Evolutionary conservation across 2,113 vertebrate species (phyloP), one percentile per base, ranked within the genome.

Genomic region (Solenodon paradoxus): DNA sequence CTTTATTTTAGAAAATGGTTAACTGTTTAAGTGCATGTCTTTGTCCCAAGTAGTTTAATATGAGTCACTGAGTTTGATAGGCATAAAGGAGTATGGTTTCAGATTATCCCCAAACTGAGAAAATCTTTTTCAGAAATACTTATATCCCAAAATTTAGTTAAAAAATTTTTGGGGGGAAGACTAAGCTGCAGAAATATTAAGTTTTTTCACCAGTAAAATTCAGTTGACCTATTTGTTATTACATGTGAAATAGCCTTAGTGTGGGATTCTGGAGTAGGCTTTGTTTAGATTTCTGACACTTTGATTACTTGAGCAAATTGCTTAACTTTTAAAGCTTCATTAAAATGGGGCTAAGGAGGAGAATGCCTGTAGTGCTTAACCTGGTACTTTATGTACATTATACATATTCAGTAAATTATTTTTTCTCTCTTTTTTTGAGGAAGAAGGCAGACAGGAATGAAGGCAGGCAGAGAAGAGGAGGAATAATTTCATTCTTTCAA

Each of bases 91-190:
- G 66, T 83, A 61, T 91, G 28, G 5, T 88, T 91, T 89, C 11
- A 84, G 66, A 32, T 63, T 72, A 81, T 63, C 10, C 47, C 32
- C 59, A 78, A 77, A 16, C 17, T 22, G 20, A 57, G 68, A 17
- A 79, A 77, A n/a, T 75, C 7, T 35, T 87, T 77, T 92, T 64
- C 68, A 72, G n/a, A 92, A 63, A 75, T 88, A 81, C 9, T 78
- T 86, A 26, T 57, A 92, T 94, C 40, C 32, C 71, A 78, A 92
- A 88, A 51, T 30, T 77, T 7, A 68, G 49, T 87, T 96, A 80
- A 38, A 89, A n/a, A n/a, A n/a, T n/a, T n/a, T 55, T 26, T 75
- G 26, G 35, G 38, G 38, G 4, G 8, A 53, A 32, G 26, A 45
- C 20, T 72, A n/a, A 64, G 35, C 20, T 59, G 10, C n/a, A 49